A percentile compares a stretch with the other conserved stretches of the same genome.
Evolutionary conservation across 2,113 vertebrate species (phyloP).

Genomic region (Microtus pennsylvanicus): DNA sequence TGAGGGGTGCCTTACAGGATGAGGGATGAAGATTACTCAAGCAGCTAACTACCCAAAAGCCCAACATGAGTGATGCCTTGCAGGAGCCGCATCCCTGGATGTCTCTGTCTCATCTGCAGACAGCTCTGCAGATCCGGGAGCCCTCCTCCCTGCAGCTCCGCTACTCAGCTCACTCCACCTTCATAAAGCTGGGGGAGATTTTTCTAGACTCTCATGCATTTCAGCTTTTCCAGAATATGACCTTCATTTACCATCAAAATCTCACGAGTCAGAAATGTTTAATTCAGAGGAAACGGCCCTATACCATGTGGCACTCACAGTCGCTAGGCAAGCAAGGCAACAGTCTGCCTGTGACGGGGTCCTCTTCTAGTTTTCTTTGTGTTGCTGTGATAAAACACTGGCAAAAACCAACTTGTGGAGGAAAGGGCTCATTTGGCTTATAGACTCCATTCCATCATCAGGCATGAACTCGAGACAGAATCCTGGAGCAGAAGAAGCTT

Average conservation of each 20-base stretch:
- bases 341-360: no score
- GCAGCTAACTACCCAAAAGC: neutral
- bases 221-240: neutral
- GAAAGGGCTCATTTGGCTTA: neutral
- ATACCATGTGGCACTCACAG: neutral
- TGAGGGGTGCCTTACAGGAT: neutral
- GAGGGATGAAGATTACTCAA: neutral
- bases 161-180: neutral
- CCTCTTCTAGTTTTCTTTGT: neutral
- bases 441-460: neutral
- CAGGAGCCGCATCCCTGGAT: neutral
- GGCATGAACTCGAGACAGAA: neutral
- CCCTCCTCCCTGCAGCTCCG: neutral
- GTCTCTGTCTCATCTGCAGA: neutral
- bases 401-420: neutral
- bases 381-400: neutral
- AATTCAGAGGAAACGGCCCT: neutral
- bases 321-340: neutral
- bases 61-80: neutral
- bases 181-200: neutral
- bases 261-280: neutral
- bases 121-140: neutral
- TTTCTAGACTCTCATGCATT: neutral
- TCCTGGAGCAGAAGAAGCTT: neutral
- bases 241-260: neutral